Conservation (phyloP, 2,888 invertebrate genomes). For the Drosophila stalkeri region DNA sequence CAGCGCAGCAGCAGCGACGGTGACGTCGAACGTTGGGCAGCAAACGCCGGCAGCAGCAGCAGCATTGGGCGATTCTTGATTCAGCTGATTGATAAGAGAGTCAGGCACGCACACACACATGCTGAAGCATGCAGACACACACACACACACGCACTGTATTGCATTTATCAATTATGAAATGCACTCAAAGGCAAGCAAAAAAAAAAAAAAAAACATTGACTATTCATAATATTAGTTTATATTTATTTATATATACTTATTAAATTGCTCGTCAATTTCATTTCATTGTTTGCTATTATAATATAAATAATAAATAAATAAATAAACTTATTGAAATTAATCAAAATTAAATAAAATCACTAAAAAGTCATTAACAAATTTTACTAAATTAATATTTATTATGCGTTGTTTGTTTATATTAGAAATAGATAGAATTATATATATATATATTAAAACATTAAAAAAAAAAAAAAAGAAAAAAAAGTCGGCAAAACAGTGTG, state of each 20-base stretch:
- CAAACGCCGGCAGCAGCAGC: conserved; percentile 24
- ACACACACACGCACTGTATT: not conserved
- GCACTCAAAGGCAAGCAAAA: conserved; percentile 4
- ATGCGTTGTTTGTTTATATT: too few relatives aligned
- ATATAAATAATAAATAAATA: too few relatives aligned
- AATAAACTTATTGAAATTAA: too few relatives aligned
- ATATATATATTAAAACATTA: too few relatives aligned
- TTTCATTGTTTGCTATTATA: too few relatives aligned
- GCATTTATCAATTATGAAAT: not conserved
- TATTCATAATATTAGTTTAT: not conserved
- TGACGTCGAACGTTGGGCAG: conserved; percentile 5
- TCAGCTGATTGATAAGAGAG: conserved; percentile 37
- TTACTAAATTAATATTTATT: too few relatives aligned
- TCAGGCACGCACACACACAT: not conserved
- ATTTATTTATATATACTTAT: not conserved
- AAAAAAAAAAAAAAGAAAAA: too few relatives aligned
- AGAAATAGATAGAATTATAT: too few relatives aligned
- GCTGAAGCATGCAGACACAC: not conserved
- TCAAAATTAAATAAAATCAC: too few relatives aligned
- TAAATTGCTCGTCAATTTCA: not conserved
- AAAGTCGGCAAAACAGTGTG: too few relatives aligned
- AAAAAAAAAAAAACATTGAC: not conserved
- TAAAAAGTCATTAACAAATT: too few relatives aligned
- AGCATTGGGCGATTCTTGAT: conserved; percentile 14
- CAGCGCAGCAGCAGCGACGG: conserved; percentile 18